Evolutionary conservation across 2,797 vertebrate species (phyloP).

Genomic region (Dendrocincla fuliginosa): DNA sequence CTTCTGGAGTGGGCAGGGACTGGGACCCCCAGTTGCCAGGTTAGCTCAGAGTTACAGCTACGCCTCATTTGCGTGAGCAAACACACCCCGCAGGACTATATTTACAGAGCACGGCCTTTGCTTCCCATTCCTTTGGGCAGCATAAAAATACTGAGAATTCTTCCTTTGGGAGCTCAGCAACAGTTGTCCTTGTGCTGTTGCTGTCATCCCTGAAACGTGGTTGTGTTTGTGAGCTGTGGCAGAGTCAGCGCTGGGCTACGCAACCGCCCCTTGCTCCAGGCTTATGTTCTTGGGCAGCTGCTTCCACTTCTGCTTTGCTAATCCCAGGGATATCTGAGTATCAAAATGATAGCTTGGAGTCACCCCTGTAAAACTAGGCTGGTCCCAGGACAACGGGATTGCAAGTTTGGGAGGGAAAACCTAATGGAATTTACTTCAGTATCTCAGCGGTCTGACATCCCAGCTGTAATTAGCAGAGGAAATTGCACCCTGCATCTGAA

Average conservation of each 20-base stretch:
- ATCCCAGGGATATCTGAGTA: neutral
- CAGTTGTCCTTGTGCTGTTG: slow-evolving; percentile 9
- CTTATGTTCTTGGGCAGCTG: neutral
- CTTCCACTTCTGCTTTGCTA: neutral
- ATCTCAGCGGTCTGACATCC: accelerated
- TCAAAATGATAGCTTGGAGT: neutral
- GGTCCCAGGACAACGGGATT: neutral
- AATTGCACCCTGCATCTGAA: neutral
- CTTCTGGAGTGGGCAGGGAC: neutral
- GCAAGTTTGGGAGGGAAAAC: neutral
- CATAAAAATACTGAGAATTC: slow-evolving; percentile 40
- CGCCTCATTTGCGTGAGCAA: slow-evolving; percentile 46
- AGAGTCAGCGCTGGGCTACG: accelerated
- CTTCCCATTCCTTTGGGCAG: slow-evolving; percentile 25
- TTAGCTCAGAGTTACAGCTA: slow-evolving; percentile 18
- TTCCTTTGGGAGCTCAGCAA: slow-evolving; percentile 44
- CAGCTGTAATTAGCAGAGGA: neutral
- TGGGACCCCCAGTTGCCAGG: neutral
- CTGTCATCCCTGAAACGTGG: accelerated
- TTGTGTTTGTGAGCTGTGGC: neutral
- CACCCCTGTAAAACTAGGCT: neutral
- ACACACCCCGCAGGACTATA: neutral
- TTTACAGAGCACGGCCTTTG: slow-evolving; percentile 52
- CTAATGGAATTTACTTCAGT: neutral
- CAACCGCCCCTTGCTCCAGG: neutral